Evolutionary conservation across 1,140 invertebrate species (phyloP), one percentile per base, ranked within the genome.

Genomic region (Hyposmocoma kahamanoa): DNA sequence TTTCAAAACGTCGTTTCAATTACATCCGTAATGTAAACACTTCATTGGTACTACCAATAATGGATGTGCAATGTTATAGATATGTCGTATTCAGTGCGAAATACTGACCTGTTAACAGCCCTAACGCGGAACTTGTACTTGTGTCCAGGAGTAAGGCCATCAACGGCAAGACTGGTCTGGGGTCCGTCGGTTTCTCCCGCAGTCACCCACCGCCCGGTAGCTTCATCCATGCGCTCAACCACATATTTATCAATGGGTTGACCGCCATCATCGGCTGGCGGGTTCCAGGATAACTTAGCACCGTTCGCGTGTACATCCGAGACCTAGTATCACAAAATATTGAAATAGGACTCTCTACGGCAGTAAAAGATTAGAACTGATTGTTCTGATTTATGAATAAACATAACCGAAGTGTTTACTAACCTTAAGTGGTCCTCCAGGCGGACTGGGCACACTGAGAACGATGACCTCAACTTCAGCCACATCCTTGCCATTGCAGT

Each of bases 51-150:
- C n/a, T n/a, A n/a, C n/a, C n/a, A n/a, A n/a, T n/a, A n/a, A n/a
- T n/a, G n/a, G n/a, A n/a, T n/a, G n/a, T n/a, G n/a, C n/a, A n/a
- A n/a, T n/a, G n/a, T n/a, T n/a, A n/a, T n/a, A n/a, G n/a, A n/a
- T n/a, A n/a, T n/a, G n/a, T n/a, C n/a, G n/a, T n/a, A n/a, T n/a
- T n/a, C n/a, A n/a, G n/a, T n/a, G n/a, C n/a, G n/a, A n/a, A n/a
- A n/a, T 50, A 54, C 65, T 53, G 1, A 84, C 75, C 94, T 94
- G 71, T 99, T 99, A 24, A 97, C 95, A 19, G 98, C 97, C 21
- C 94, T 90, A 0, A 99, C 97, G 53, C 97, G 87, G 89, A 98
- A 99, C 83, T 98, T 97, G 86, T 99, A 99, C 78, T 97, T 97
- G 66, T 98, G 95, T 47, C 94, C 95, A 0, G 96, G 95, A 26